Percentiles rank a stretch among this genome's conserved stretches.
phyloP scores from a whole-genome alignment of 2,888 invertebrate genomes.

The Lithophane semibrunnea region DNA sequence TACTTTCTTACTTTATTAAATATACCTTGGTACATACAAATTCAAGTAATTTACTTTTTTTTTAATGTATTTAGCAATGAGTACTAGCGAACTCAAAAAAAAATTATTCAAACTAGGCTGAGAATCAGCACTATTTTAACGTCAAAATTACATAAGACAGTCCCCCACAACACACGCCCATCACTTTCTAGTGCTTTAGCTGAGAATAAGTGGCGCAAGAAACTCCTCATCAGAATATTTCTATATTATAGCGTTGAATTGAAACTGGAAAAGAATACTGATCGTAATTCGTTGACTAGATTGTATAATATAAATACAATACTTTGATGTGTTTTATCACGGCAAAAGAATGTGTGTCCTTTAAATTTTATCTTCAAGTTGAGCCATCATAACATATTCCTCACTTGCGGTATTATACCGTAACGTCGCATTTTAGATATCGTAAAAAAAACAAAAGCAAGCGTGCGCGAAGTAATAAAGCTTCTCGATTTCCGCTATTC shows the following conservation, averaged over 20 bases:
- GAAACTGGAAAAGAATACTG: conserved; percentile 2
- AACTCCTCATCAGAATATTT: too few species aligned
- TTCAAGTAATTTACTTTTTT: conserved; percentile 22
- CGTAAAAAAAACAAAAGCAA: conserved; percentile 85
- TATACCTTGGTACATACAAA: conserved; percentile 5
- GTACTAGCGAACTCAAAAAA: background rate
- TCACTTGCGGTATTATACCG: conserved; percentile 80
- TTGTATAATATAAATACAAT: background rate
- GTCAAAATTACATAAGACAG: too few species aligned
- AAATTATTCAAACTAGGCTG: too few species aligned
- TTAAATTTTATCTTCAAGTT: conserved; percentile 72
- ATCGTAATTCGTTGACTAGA: background rate
- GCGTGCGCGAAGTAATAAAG: conserved; percentile 84
- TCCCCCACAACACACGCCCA: too few species aligned
- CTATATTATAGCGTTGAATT: background rate
- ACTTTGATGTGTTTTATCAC: conserved; percentile 61
- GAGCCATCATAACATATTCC: conserved; percentile 76
- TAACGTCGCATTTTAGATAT: conserved; percentile 82
- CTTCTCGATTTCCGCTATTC: conserved; percentile 84
- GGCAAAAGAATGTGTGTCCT: conserved; percentile 55
- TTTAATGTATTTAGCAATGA: background rate
- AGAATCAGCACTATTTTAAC: too few species aligned
- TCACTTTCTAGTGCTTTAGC: too few species aligned
- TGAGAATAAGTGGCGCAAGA: too few species aligned
- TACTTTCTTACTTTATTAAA: conserved; percentile 21